These are phyloP conservation scores for Chloroceryle inda DNA, from an alignment of 2,797 vertebrate species.

Conservation along the genomic window DNA sequence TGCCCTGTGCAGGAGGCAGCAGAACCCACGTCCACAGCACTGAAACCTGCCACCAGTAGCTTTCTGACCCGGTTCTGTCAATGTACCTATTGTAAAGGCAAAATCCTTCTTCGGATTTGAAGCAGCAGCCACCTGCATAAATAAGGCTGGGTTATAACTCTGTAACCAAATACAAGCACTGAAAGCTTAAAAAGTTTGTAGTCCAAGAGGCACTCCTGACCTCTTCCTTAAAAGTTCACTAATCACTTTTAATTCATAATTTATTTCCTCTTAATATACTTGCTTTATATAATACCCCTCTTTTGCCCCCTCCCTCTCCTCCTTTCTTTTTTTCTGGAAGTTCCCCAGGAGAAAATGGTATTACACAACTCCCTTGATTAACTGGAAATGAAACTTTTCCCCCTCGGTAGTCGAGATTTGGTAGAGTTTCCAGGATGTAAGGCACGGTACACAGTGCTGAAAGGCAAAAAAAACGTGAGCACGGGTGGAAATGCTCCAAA, in stretches of 20 bases:
- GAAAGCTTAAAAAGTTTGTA: constrained; percentile 78
- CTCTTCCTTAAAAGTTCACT: constrained; percentile 79
- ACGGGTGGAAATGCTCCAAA: constrained; percentile 24
- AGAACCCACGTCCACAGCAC: not conserved
- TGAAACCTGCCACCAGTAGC: not conserved
- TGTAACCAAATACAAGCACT: constrained; percentile 79
- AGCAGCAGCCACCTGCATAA: constrained; percentile 85
- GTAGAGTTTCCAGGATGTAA: constrained; percentile 45
- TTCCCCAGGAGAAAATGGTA: constrained; percentile 66
- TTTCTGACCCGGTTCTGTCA: constrained; percentile 74
- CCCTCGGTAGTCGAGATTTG: constrained; percentile 33
- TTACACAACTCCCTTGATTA: constrained; percentile 72
- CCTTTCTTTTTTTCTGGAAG: constrained; percentile 61
- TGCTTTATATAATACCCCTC: constrained; percentile 66
- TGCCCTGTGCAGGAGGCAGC: not conserved
- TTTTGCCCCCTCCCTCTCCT: not conserved
- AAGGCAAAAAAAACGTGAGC: not conserved
- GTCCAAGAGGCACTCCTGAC: constrained; percentile 78
- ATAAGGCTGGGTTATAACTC: constrained; percentile 81
- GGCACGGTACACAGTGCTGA: constrained; percentile 11
- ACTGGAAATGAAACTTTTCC: constrained; percentile 70
- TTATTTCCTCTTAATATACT: constrained; percentile 76
- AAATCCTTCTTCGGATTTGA: constrained; percentile 75
- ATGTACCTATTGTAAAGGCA: constrained; percentile 79
- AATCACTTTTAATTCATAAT: constrained; percentile 82